A percentile compares a stretch with the other conserved stretches of the same genome.
Conservation (phyloP, 1,140 invertebrate genomes). For the Drosophila arawakana region DNA sequence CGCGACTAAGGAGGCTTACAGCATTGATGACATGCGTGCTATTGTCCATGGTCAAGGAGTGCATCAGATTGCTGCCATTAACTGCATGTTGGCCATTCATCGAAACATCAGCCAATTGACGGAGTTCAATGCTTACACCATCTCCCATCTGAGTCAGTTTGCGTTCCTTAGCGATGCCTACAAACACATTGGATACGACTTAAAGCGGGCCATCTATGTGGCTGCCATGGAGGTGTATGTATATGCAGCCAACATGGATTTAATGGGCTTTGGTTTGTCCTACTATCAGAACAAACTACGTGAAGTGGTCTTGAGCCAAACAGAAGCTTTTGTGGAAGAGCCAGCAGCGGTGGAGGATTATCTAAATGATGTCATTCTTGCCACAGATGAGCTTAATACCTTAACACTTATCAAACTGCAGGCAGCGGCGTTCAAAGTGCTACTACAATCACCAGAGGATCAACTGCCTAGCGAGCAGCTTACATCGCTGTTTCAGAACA, state of each 20-base stretch:
- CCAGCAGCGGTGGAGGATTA: constrained; percentile 15
- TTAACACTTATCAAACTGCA: constrained; percentile 74
- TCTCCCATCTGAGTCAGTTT: constrained; percentile 78
- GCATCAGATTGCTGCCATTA: constrained; percentile 74
- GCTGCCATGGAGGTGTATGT: constrained; percentile 84
- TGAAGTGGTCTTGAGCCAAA: constrained; percentile 67
- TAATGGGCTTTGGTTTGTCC: constrained; percentile 77
- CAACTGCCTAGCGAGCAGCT: constrained; percentile 30
- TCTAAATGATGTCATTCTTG: constrained; percentile 58
- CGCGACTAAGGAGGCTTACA: constrained; percentile 77
- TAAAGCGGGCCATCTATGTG: constrained; percentile 72
- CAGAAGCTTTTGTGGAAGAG: constrained; percentile 18
- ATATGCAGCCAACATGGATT: constrained; percentile 72
- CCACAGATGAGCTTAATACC: constrained; percentile 55
- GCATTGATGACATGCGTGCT: constrained; percentile 86
- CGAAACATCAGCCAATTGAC: constrained; percentile 74
- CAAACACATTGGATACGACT: constrained; percentile 71
- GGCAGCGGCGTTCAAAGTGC: constrained; percentile 53
- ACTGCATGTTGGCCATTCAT: constrained; percentile 86
- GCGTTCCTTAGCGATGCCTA: constrained; percentile 74
- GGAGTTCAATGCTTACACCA: constrained; percentile 74
- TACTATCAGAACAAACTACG: constrained; percentile 81
- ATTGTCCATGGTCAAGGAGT: constrained; percentile 86
- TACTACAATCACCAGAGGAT: constrained; percentile 32
- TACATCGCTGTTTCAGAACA: constrained; percentile 29